Percentiles rank a stretch among this genome's conserved stretches.
These are phyloP conservation scores for Drosophila sucinea DNA, from an alignment of 1,140 invertebrate species.

Conservation along the genomic window DNA sequence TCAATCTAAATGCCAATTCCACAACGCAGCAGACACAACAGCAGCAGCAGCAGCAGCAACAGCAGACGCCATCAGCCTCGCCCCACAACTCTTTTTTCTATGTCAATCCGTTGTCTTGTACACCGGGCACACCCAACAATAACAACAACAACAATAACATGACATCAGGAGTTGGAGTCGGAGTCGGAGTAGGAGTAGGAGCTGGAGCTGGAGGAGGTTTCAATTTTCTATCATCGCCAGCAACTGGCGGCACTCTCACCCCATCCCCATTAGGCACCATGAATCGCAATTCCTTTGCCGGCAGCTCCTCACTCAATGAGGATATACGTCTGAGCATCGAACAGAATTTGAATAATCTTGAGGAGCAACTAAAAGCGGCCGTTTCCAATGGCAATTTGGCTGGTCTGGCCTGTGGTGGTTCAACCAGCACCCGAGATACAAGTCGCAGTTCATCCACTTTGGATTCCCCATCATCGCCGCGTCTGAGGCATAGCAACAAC, in stretches of 20 bases:
- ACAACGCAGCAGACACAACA: slow-evolving; percentile 37
- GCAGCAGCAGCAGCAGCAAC: slow-evolving; percentile 27
- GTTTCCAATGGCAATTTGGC: slow-evolving; percentile 83
- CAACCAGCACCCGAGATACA: slow-evolving; percentile 65
- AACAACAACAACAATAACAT: slow-evolving; percentile 49
- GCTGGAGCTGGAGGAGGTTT: slow-evolving; percentile 37
- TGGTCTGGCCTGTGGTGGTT: slow-evolving; percentile 65
- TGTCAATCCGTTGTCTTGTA: slow-evolving; percentile 80
- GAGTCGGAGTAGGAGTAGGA: slow-evolving; percentile 1
- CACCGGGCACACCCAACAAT: slow-evolving; percentile 67
- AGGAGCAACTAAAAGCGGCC: slow-evolving; percentile 85
- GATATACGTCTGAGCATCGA: slow-evolving; percentile 75
- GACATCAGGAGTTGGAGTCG: slow-evolving; percentile 15
- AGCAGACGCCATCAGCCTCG: slow-evolving; percentile 45
- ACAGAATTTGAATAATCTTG: slow-evolving; percentile 77
- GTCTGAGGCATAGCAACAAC: slow-evolving; percentile 61
- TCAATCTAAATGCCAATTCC: slow-evolving; percentile 81
- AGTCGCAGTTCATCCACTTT: slow-evolving; percentile 75
- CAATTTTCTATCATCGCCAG: slow-evolving; percentile 71
- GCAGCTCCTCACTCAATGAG: slow-evolving; percentile 67
- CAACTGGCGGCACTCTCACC: slow-evolving; percentile 57
- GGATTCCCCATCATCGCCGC: slow-evolving; percentile 73
- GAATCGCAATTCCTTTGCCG: slow-evolving; percentile 77
- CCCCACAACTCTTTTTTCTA: slow-evolving; percentile 78
- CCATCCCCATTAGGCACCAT: slow-evolving; percentile 75